Percentiles rank a stretch among this genome's conserved stretches.
phyloP scores from a whole-genome alignment of 2,888 invertebrate genomes.

The Hirtodrosophila confusa region DNA sequence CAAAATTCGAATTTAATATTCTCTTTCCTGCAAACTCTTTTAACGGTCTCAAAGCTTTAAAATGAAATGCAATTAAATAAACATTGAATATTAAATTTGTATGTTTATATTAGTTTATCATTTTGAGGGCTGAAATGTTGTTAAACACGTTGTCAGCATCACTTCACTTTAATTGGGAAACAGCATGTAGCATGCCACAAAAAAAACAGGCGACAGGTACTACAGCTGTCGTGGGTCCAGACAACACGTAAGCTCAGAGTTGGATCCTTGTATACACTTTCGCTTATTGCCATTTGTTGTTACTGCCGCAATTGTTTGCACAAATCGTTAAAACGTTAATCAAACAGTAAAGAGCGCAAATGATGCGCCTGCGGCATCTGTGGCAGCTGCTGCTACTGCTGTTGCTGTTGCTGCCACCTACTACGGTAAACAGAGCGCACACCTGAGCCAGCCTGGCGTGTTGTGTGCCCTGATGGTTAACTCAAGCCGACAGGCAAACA shows the following conservation, averaged over 20 bases:
- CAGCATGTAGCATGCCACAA: constrained; percentile 42
- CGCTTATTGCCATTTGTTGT: constrained; percentile 30
- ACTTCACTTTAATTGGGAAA: constrained; percentile 53
- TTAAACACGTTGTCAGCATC: constrained; percentile 20
- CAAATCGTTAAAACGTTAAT: constrained; percentile 78
- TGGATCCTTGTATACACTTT: constrained; percentile 23
- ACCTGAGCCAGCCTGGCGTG: constrained; percentile 54
- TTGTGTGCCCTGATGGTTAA: constrained; percentile 63
- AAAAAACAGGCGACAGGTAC: constrained; percentile 6
- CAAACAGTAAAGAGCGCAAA: constrained; percentile 75
- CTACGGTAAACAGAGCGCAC: constrained; percentile 57
- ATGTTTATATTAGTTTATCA: constrained; percentile 29
- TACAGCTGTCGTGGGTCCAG: constrained; percentile 2
- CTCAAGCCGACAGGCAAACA: constrained; percentile 55
- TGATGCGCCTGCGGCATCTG: constrained; percentile 62
- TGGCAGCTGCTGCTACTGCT: constrained; percentile 16
- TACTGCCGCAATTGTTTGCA: constrained; percentile 74
- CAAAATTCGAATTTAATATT: too few species aligned
- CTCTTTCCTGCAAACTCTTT: too few species aligned
- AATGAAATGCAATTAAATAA: too few species aligned
- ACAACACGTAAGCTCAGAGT: constrained; percentile 18
- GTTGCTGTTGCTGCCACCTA: constrained; percentile 37
- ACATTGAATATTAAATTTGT: constrained; percentile 4
- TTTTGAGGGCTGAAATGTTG: constrained; percentile 12
- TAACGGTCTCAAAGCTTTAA: too few species aligned